Percentiles rank a stretch among this genome's conserved stretches.
These are phyloP conservation scores for Liparis tanakae DNA, from an alignment of 2,797 vertebrate genomes.

Conservation along the genomic window DNA sequence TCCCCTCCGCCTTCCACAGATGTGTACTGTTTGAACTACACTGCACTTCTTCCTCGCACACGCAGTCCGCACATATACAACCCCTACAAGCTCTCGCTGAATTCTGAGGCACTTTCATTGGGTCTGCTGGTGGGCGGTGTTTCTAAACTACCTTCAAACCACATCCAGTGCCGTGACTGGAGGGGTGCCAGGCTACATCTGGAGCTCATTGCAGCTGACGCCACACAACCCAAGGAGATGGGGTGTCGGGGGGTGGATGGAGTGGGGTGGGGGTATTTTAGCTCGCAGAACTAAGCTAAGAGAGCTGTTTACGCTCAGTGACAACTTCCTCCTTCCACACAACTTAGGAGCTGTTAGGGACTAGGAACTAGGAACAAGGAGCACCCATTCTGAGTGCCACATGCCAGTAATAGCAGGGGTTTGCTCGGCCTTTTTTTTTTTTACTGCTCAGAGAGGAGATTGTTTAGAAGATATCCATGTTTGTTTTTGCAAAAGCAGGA, in stretches of 20 bases:
- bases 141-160: slow-evolving; percentile 83
- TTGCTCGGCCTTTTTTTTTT: slow-evolving; percentile 19
- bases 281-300: slow-evolving; percentile 58
- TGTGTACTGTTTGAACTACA: slow-evolving; percentile 9
- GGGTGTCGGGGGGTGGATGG: slow-evolving; percentile 62
- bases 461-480: slow-evolving; percentile 5
- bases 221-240: slow-evolving; percentile 79
- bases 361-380: slow-evolving; percentile 17
- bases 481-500: slow-evolving; percentile 37
- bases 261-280: slow-evolving; percentile 55
- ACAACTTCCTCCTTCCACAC: slow-evolving; percentile 64
- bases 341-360: slow-evolving; percentile 47
- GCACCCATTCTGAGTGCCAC: slow-evolving; percentile 46
- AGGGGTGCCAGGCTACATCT: slow-evolving; percentile 84
- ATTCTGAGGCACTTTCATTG: slow-evolving; percentile 81
- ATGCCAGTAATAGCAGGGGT: slow-evolving; percentile 42
- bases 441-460: not conserved
- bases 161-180: slow-evolving; percentile 82
- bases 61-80: slow-evolving; percentile 25
- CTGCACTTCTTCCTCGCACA: slow-evolving; percentile 29
- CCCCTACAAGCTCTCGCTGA: slow-evolving; percentile 46
- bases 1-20: slow-evolving; percentile 25
- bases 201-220: slow-evolving; percentile 87
- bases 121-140: slow-evolving; percentile 80
- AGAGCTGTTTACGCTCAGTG: slow-evolving; percentile 73